Evolutionary conservation across 2,888 invertebrate species (phyloP), one percentile per base, ranked within the genome.

Genomic region (Melikaiella ostensackeni): DNA sequence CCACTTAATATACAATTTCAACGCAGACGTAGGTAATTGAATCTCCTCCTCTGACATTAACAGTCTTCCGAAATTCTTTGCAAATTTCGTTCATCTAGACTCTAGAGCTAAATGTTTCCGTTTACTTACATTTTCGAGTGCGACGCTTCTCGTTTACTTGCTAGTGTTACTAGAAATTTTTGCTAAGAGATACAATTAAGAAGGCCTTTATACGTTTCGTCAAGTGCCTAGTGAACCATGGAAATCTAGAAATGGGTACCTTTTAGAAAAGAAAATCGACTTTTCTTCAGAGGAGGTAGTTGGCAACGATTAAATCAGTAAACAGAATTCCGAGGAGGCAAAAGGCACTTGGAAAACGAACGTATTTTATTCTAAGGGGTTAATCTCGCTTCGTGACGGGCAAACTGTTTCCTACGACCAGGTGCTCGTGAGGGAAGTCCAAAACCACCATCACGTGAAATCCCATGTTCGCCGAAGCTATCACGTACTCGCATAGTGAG

Each of bases 401-500:
- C 87, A 94, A 93, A 86, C 92, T 93, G 87, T 93, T 93, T 78
- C 95, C 95, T 79, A 97, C 95, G 86, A 97, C 93, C 85, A 97
- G 93, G 86, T 96, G 94, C 91, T 97, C 97, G 66, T 95, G 94
- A 19, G 97, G 96, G 91, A 98, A 96, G 92, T 98, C 98, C 89
- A 95, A 93, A 79, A 97, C 95, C 76, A 97, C 96, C 57, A 97
- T 96, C 83, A 97, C 95, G 89, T 98, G 98, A 92, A 97, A 98
- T 78, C 96, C 96, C 97, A 98, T 98, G 92, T 98, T 98, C 84
- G 97, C 95, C 76, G 96, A 95, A 77, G 98, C 98, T 88, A 98
- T 96, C 88, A 97, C 94, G 92, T 98, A 98, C 92, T 98, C 98
- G 91, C 97, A 98, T 78, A 97, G 93, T 1, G 98, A 97, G 93